Conservation (phyloP, 1,140 invertebrate species). For the Meloidogyne chitwoodi region DNA sequence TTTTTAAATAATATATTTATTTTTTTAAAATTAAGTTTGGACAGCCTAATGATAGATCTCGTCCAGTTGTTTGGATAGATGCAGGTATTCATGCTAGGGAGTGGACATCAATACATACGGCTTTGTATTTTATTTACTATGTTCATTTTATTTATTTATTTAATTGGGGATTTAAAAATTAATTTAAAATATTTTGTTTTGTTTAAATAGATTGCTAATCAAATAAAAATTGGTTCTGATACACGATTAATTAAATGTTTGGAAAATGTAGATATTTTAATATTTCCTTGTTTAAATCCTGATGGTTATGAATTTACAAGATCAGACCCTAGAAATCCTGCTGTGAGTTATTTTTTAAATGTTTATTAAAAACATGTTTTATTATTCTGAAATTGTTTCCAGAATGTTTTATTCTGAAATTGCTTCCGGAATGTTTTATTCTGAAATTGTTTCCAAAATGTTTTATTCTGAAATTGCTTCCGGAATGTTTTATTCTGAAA, state of each 20-base stretch:
- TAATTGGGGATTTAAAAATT: not conserved
- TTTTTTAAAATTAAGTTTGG: slow-evolving; percentile 40
- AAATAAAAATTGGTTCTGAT: slow-evolving; percentile 41
- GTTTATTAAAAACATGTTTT: too few relatives aligned
- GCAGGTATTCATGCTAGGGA: slow-evolving; percentile 44
- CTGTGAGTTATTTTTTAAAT: slow-evolving; percentile 19
- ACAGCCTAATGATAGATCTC: slow-evolving; percentile 18
- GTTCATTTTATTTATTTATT: slow-evolving; percentile 23
- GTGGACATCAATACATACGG: slow-evolving; percentile 51
- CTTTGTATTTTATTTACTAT: slow-evolving; percentile 58
- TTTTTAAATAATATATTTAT: too few relatives aligned
- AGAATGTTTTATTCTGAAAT: too few relatives aligned
- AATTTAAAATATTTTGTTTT: not conserved
- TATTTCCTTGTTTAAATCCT: slow-evolving; percentile 70
- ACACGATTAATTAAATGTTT: slow-evolving; percentile 48
- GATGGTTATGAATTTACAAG: slow-evolving; percentile 63
- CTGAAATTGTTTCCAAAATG: too few relatives aligned
- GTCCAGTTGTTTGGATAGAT: slow-evolving; percentile 58
- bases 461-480: too few relatives aligned
- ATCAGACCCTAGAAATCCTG: slow-evolving; percentile 49
- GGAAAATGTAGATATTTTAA: slow-evolving; percentile 63
- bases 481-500: too few relatives aligned
- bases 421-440: too few relatives aligned
- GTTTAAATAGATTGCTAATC: slow-evolving; percentile 37
- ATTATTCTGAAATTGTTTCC: too few relatives aligned